Conservation (phyloP, 1,140 invertebrate genomes). For the Pseudomyrmex sp. region DNA sequence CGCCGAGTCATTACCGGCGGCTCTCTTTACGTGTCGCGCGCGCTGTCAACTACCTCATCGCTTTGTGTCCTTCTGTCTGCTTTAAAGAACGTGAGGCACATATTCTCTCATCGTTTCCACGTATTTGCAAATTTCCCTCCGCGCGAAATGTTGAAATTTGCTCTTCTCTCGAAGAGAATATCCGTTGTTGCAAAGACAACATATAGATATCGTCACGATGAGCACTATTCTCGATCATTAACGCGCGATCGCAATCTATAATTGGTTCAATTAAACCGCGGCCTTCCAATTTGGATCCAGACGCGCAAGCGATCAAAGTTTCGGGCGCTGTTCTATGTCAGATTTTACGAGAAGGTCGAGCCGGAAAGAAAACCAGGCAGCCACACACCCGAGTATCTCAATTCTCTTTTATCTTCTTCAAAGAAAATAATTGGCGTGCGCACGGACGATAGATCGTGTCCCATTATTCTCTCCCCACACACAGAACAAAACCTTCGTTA, state of each 20-base stretch:
- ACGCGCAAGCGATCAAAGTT: neutral
- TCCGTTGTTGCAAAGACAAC: too few relatives aligned
- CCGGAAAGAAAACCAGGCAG: constrained; percentile 56
- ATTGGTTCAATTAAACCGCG: constrained; percentile 17
- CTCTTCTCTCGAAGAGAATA: too few relatives aligned
- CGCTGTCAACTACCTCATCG: constrained; percentile 51
- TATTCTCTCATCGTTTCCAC: neutral
- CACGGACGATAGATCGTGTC: neutral
- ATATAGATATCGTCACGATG: too few relatives aligned
- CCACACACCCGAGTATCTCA: neutral
- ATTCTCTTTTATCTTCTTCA: constrained; percentile 19
- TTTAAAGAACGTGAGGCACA: neutral
- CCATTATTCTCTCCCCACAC: constrained; percentile 25
- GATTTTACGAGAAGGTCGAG: constrained; percentile 40
- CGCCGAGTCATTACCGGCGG: constrained; percentile 41
- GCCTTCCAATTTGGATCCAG: neutral
- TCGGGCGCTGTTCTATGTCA: constrained; percentile 43
- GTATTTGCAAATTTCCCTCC: neutral
- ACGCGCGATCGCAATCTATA: too few relatives aligned
- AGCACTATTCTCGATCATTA: too few relatives aligned
- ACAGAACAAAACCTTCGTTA: neutral
- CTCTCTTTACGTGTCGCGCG: constrained; percentile 25
- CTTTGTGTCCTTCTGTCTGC: neutral
- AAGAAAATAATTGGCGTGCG: constrained; percentile 23
- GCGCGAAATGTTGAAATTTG: too few relatives aligned